A percentile compares a stretch with the other conserved stretches of the same genome.
Conservation (phyloP, 2,797 vertebrate species). For the Pseudocheirus occidentalis region DNA sequence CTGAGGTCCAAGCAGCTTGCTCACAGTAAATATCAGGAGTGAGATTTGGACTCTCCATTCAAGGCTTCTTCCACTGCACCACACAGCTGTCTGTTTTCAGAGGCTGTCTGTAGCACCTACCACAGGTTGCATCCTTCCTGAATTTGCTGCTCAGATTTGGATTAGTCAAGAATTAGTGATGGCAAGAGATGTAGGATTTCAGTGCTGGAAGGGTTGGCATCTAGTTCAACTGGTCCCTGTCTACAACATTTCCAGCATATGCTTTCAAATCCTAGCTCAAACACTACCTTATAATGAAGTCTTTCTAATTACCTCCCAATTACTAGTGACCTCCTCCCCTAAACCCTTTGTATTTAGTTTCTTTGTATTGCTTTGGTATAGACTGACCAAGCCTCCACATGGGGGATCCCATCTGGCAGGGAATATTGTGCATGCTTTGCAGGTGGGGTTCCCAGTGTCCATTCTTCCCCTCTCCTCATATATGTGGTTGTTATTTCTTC, state of each 20-base stretch:
- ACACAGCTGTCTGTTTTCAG: neutral
- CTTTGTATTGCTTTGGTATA: neutral
- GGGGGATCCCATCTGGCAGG: neutral
- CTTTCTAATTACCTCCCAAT: neutral
- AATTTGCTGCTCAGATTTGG: neutral
- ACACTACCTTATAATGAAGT: neutral
- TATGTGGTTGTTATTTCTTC: neutral
- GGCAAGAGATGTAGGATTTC: neutral
- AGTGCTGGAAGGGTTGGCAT: neutral
- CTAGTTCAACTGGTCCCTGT: neutral
- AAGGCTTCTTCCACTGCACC: neutral
- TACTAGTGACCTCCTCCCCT: neutral
- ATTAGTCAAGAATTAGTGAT: neutral
- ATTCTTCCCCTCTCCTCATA: neutral
- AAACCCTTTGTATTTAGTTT: neutral
- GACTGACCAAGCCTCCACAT: neutral
- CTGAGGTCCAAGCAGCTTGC: neutral
- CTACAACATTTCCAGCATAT: neutral
- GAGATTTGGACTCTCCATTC: neutral
- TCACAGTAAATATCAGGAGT: neutral
- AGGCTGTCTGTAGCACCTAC: neutral
- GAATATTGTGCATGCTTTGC: neutral
- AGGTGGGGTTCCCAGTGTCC: accelerated
- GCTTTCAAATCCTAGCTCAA: neutral
- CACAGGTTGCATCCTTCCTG: neutral